phyloP scores from a whole-genome alignment of 2,888 invertebrate genomes.

The Tachystola acroxantha region DNA sequence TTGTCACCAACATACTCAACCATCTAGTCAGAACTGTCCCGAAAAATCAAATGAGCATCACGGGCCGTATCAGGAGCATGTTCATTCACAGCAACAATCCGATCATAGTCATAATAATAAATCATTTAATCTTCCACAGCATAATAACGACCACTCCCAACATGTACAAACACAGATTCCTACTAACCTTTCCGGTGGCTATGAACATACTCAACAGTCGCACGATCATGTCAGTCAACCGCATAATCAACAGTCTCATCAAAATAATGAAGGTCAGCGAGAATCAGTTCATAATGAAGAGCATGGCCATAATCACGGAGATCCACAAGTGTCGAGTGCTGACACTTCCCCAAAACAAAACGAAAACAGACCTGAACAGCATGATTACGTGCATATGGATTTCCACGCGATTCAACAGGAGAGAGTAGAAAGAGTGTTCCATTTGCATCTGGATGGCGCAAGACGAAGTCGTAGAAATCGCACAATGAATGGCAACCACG shows the following conservation, averaged over 20 bases:
- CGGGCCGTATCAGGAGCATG: slow-evolving; percentile 15
- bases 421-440: slow-evolving; percentile 27
- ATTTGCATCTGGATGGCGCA: slow-evolving; percentile 37
- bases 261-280: not conserved
- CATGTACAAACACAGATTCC: slow-evolving; percentile 5
- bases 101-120: too few relatives aligned
- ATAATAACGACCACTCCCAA: slow-evolving; percentile 13
- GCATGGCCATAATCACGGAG: not conserved
- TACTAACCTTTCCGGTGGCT: not conserved
- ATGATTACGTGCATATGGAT: slow-evolving; percentile 8
- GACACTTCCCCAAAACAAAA: slow-evolving; percentile 4
- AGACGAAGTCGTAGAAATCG: slow-evolving; percentile 24
- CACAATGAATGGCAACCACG: slow-evolving; percentile 25
- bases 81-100: slow-evolving; percentile 14
- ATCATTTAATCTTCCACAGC: too few relatives aligned
- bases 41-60: slow-evolving; percentile 14
- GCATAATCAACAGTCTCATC: slow-evolving; percentile 2
- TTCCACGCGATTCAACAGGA: slow-evolving; percentile 11
- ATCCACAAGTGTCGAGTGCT: not conserved
- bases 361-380: slow-evolving; percentile 5
- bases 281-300: not conserved
- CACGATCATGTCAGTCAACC: not conserved
- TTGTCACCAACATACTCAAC: slow-evolving; percentile 16
- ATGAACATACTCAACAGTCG: not conserved
- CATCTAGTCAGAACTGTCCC: slow-evolving; percentile 11